Evolutionary conservation across 2,113 vertebrate genomes (phyloP), one percentile per base, ranked within the genome.

Genomic region (Cyanistes caeruleus): DNA sequence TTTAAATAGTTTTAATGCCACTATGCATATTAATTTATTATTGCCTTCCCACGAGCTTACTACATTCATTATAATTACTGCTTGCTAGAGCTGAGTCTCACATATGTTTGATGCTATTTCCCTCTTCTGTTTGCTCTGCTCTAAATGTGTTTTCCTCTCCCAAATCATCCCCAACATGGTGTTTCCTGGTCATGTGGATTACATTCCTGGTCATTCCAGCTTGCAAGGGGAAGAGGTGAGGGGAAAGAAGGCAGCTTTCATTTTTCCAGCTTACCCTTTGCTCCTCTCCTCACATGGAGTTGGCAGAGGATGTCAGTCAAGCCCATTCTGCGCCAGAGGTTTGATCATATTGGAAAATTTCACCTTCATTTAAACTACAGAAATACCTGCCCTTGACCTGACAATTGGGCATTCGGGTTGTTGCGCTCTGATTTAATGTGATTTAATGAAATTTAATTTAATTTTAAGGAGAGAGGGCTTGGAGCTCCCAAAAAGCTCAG

Each of bases 1-100:
- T 95, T 97, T 89, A 96, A 97, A 93, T 96, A 95, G 94, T 91
- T 94, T 97, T 97, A 98, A 97, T 97, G 96, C 83, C 87, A 88
- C 89, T 84, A 58, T 92, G 95, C 81, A 87, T 97, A 96, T 97
- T 95, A 97, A 97, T 97, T 90, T 78, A 92, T 97, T 97, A 93
- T 91, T 98, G 96, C 95, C 55, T 51, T 93, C 95, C 97, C 92
- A 90, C n/a, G 73, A 94, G 84, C 89, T 96, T 63, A 67, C 87
- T 96, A 87, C 91, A 62, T 84, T 97, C 88, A 92, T 98, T 95
- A 95, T 21, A 55, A 95, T 68, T 92, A 96, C 80, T 11, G 1
- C 60, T 95, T 91, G 75, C 80, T 84, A 85, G 39, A 87, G 60
- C 35, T 65, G 67, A 81, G 35, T 60, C 76, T 86, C 68, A 86